Base-by-base conservation (phyloP, 1,140 invertebrate genomes). In the Drosophila asahinai region DNA sequence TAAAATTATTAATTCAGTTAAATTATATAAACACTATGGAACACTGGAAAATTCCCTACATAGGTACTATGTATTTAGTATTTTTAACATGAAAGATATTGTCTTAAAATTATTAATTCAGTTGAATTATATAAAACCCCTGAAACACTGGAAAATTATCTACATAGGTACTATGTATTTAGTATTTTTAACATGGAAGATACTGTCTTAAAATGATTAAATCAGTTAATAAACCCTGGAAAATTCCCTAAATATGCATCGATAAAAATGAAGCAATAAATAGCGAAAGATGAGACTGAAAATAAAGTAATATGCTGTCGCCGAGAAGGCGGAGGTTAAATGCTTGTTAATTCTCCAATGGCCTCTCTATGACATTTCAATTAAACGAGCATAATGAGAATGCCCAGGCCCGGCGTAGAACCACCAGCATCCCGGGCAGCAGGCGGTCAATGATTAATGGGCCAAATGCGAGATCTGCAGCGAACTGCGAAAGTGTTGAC, bases 281-380 rank as follows among this genome's bases (percentile, higher is more conserved):
- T 61, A 51, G 22, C 8, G 11, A 54, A 27, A 7, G 30, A 11
- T 30, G 38, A 5, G 33, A 42, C 54, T 22, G 54, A n/a, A 72
- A 73, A 73, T 73, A n/a, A 40, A 59, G 51, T 36, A 59, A 73
- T 73, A 40, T 33, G 9, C 38, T 3, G 8, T 15, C 60, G 14
- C 14, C 3, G 36, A 30, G 54, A 55, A 72, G 68, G 66, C 67
- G 68, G 30, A 72, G 70, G 70, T 73, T 73, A 73, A 60, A 61
- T 25, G 71, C 68, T 74, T 73, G 68, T 73, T 73, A 73, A 73
- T 74, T 73, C 68, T 30, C 57, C 68, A 66, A 77, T 73, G 63
- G 74, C 63, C 74, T 78, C 75, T 78, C 75, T 78, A 78, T 78
- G 75, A 78, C 75, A 78, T 78, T 78, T 78, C 75, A 78, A 78